phyloP scores from a whole-genome alignment of 2,113 vertebrate genomes.

The Capricornis sumatraensis region DNA sequence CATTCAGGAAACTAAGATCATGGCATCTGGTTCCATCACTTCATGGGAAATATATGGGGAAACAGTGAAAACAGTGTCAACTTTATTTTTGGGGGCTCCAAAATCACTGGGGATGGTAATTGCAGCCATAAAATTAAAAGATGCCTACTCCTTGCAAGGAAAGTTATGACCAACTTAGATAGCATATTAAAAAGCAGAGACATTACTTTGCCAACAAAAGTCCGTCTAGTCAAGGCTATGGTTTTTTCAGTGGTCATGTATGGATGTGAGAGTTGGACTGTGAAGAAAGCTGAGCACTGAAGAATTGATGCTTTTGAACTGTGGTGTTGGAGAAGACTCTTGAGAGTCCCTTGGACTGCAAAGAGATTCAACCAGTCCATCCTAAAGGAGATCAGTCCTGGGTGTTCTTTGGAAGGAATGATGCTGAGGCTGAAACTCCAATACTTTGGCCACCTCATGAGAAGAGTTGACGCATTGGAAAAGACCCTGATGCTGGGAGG shows the following conservation, averaged over 20 bases:
- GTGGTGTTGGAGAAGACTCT: not conserved
- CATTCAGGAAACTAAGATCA: not conserved
- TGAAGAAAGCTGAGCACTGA: not conserved
- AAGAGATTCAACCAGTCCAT: not conserved
- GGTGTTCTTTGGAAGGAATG: not conserved
- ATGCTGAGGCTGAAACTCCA: not conserved
- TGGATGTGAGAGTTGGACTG: not conserved
- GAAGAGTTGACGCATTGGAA: not conserved
- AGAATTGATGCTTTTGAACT: not conserved
- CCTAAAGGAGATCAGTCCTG: not conserved
- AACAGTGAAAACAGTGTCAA: not conserved
- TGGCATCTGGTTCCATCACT: not conserved
- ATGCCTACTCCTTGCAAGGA: fast-evolving
- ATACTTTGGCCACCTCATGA: not conserved
- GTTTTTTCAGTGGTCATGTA: not conserved
- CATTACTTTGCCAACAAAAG: not conserved
- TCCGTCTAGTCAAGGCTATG: not conserved
- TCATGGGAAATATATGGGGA: not conserved
- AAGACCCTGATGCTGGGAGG: not conserved
- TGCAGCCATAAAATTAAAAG: not conserved
- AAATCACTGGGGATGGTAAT: not conserved
- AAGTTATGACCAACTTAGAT: not conserved
- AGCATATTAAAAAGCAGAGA: not conserved
- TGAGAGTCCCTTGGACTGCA: not conserved
- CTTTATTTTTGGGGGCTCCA: not conserved